Base-by-base conservation (phyloP, 2,797 vertebrate genomes). In the Phylloscopus collybita region DNA sequence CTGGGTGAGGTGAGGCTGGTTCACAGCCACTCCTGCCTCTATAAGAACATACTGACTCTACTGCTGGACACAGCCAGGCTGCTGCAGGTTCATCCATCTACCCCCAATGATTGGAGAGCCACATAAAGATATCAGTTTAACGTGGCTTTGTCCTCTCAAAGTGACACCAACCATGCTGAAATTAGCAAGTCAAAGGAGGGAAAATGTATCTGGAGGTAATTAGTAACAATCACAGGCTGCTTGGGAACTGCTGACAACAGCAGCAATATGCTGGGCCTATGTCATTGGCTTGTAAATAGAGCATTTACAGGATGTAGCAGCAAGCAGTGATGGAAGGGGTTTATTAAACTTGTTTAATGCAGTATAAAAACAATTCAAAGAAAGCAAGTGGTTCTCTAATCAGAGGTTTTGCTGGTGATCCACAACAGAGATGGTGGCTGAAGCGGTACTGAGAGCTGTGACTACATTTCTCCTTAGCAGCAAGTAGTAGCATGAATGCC, bases 131-230 rank as follows among this genome's bases (percentile, higher is more conserved):
- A 84, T 83, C 93, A 69, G 44, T 69, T 93, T 44, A 70, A 79
- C 23, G 5, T 20, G 30, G 78, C 16, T 78, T 84, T 95, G 83
- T 96, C 95, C 87, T 95, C 87, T 94, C 89, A 49, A 93, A 96
- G 86, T 90, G 92, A 95, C 75, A 76, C 84, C 42, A 34, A 80
- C 85, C 62, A 65, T 16, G 44, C 97, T 96, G 96, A 90, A 93
- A 91, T 93, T 95, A 97, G 96, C 92, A 96, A 95, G 93, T 81
- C 32, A 6, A 76, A 95, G 90, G 88, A 92, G 83, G 83, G 82
- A 91, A 97, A 96, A 97, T 94, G 96, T 96, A 97, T 97, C 97
- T 98, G 97, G 95, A 97, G 93, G 86, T 97, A 97, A 98, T 98
- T 97, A 98, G 97, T 97, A 97, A 97, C 97, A 97, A 97, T 97